These are phyloP conservation scores for Chaetophractus vellerosus DNA, from an alignment of 2,797 vertebrate genomes.

Conservation along the genomic window DNA sequence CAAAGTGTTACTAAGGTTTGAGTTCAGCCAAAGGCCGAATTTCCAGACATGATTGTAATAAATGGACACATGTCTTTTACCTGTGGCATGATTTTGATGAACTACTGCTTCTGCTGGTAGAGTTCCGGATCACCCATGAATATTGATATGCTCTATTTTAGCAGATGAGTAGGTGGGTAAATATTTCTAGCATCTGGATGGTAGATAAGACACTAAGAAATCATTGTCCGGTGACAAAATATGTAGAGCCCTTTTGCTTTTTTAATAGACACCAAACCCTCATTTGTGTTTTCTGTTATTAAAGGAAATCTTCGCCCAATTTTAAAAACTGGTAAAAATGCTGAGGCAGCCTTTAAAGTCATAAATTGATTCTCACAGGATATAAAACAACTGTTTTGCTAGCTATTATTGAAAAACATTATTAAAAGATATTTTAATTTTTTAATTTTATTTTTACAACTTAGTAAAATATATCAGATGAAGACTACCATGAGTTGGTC, in stretches of 20 bases:
- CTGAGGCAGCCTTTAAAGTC: background rate
- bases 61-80: conserved; percentile 24
- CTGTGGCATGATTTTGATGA: conserved; percentile 68
- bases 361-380: conserved; percentile 23
- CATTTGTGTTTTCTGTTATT: conserved; percentile 35
- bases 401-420: background rate
- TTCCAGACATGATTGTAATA: conserved; percentile 60
- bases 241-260: conserved; percentile 15
- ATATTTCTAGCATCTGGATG: conserved; percentile 76
- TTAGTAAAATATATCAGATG: background rate
- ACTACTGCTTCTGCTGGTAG: conserved; percentile 77
- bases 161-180: conserved; percentile 84
- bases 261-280: background rate
- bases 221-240: conserved; percentile 44
- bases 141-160: conserved; percentile 86
- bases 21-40: conserved; percentile 77
- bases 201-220: conserved; percentile 71
- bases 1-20: conserved; percentile 79
- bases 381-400: conserved; percentile 13
- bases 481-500: background rate
- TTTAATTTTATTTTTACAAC: conserved; percentile 58
- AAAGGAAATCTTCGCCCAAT: conserved; percentile 19
- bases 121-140: conserved; percentile 80
- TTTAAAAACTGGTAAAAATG: conserved; percentile 41
- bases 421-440: conserved; percentile 45